Conservation (phyloP, 30 jellyfish, hydroid and myxozoan genomes). For the Cassiopea xamachana region DNA sequence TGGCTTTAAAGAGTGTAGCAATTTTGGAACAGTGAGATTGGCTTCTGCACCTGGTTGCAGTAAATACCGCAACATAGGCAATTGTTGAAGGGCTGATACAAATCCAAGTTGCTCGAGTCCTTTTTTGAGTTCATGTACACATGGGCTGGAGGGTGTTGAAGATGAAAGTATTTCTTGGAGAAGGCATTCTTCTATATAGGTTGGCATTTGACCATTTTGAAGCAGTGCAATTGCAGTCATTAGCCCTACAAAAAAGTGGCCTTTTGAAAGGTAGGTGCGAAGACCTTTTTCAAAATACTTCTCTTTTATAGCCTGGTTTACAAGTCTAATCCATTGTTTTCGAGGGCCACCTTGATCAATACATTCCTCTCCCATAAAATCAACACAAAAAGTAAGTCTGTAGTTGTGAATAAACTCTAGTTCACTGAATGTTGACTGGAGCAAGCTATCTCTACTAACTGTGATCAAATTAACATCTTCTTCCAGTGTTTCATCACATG, state of each 20-base stretch:
- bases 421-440: constrained; percentile 48
- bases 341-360: constrained; percentile 58
- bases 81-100: neutral
- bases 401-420: constrained; percentile 30
- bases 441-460: constrained; percentile 40
- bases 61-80: constrained; percentile 37
- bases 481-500: constrained; percentile 13
- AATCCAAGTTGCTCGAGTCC: constrained; percentile 46
- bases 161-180: constrained; percentile 20
- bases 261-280: constrained; percentile 30
- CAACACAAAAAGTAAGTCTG: constrained; percentile 52
- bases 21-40: constrained; percentile 13
- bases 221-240: constrained; percentile 32
- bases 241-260: constrained; percentile 52
- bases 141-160: constrained; percentile 16
- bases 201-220: constrained; percentile 61
- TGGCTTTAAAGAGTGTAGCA: constrained; percentile 25
- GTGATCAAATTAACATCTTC: constrained; percentile 56
- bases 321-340: constrained; percentile 60
- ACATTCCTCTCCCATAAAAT: constrained; percentile 58
- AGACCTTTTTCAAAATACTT: constrained; percentile 60
- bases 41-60: constrained; percentile 13
- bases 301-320: constrained; percentile 22
- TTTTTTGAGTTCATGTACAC: constrained; percentile 21
- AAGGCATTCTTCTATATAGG: neutral